Evolutionary conservation across 1,140 invertebrate species (phyloP).

Genomic region (Calosoma granatense): DNA sequence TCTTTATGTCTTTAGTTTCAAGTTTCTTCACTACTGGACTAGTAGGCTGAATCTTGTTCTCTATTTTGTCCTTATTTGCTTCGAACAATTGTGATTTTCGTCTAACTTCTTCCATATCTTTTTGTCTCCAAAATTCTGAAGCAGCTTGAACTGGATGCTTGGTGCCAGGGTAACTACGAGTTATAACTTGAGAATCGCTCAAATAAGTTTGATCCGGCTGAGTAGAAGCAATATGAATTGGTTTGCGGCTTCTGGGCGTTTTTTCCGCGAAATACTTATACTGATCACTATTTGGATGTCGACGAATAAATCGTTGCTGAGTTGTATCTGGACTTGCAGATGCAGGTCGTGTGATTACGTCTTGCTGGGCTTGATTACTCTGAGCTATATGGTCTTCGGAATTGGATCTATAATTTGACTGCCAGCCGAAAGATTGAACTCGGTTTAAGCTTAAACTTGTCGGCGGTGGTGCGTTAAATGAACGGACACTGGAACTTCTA

Average conservation of each 20-base stretch:
- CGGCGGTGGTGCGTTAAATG: slow-evolving; percentile 1
- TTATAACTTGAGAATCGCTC: slow-evolving; percentile 38
- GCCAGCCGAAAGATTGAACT: slow-evolving; percentile 20
- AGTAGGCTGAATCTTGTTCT: slow-evolving; percentile 13
- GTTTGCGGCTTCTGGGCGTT: slow-evolving; percentile 51
- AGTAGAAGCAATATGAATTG: slow-evolving; percentile 43
- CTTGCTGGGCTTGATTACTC: slow-evolving; percentile 15
- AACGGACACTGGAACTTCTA: slow-evolving; percentile 18
- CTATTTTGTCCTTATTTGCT: slow-evolving; percentile 13
- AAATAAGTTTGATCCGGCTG: slow-evolving; percentile 34
- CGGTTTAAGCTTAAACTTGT: slow-evolving; percentile 12
- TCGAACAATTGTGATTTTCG: slow-evolving; percentile 21
- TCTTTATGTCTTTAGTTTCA: not conserved
- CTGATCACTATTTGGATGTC: slow-evolving; percentile 27
- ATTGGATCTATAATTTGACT: slow-evolving; percentile 34
- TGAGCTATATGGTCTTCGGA: slow-evolving; percentile 42
- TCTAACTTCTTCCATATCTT: slow-evolving; percentile 42
- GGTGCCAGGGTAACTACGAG: slow-evolving; percentile 20
- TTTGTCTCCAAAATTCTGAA: slow-evolving; percentile 51
- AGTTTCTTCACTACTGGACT: slow-evolving; percentile 19
- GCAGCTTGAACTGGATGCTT: slow-evolving; percentile 30
- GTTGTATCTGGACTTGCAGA: slow-evolving; percentile 42
- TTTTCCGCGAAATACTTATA: slow-evolving; percentile 56
- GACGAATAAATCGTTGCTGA: slow-evolving; percentile 23
- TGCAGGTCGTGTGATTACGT: slow-evolving; percentile 38